Evolutionary conservation across 2,888 invertebrate genomes (phyloP), one percentile per base, ranked within the genome.

Genomic region (Drosophila dives): DNA sequence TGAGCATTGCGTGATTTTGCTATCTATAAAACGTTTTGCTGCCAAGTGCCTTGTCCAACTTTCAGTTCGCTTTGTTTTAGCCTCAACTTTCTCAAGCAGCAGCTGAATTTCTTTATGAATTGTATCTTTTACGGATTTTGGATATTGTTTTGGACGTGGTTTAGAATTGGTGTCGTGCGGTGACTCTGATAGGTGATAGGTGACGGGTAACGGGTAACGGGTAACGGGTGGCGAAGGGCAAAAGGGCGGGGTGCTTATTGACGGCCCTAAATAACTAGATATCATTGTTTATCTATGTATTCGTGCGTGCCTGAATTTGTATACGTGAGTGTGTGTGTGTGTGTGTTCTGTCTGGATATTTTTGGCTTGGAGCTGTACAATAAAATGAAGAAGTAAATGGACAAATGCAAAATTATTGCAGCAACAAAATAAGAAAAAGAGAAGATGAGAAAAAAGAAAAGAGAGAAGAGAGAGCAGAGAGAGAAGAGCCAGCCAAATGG

Each of bases 371-470:
- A 68, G 66, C 56, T 20, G 38, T 11, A 51, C 40, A 23, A 60
- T 64, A 49, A 70, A 75, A 72, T 77, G 59, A 72, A 76, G 75
- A 83, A 76, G 81, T 83, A 89, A 85, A 81, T 79, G 84, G 87
- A 76, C 84, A 86, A 84, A 89, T 83, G 69, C 42, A 86, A 83
- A 80, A 89, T 83, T 80, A 83, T 86, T 77, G 74, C 72, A 54
- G 49, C 8, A 49, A 26, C 12, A 8, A 55, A n/a, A 26, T 29
- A 50, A n/a, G 12, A 26, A 38, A 15, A 23, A 15, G 4, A 12
- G n/a, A 6, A 29, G 8, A 0, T 11, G 3, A 0, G 1, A 23
- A 54, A 65, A 74, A 68, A 61, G 64, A 36, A 58, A 6, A 29
- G 5, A 29, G 29, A 29, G 5, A 29, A 29, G 29, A 29, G 29